These are phyloP conservation scores for Chrysolina haemoptera DNA, from an alignment of 2,888 invertebrate species.

Conservation along the genomic window DNA sequence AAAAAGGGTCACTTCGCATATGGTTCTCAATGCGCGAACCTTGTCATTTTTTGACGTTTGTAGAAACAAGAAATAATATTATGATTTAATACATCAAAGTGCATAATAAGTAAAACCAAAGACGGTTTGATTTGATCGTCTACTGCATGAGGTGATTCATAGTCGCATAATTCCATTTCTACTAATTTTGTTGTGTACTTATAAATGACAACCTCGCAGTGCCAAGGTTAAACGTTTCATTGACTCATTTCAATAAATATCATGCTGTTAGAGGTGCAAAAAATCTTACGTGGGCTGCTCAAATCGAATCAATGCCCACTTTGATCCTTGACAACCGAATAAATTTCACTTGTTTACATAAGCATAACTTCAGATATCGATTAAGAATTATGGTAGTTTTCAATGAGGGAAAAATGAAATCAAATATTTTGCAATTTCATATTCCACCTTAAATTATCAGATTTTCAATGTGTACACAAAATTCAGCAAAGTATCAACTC, in stretches of 20 bases:
- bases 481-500: no score
- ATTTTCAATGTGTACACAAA: no score
- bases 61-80: no score
- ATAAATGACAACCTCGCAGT: not conserved
- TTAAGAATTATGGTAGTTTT: not conserved
- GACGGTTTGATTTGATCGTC: no score
- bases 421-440: no score
- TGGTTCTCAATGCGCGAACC: no score
- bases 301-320: conserved; percentile 5
- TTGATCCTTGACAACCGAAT: conserved; percentile 1
- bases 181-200: not conserved
- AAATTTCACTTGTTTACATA: not conserved
- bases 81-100: no score
- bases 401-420: no score
- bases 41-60: no score
- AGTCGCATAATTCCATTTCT: not conserved
- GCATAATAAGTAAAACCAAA: no score
- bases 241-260: not conserved
- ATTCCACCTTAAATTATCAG: no score
- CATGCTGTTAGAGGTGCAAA: conserved; percentile 12
- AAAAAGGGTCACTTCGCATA: no score
- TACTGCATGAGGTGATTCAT: not conserved
- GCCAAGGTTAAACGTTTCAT: not conserved
- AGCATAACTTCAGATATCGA: not conserved
- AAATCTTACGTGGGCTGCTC: not conserved